phyloP scores from a whole-genome alignment of 1,140 invertebrate genomes.

The Callitettix versicolor region DNA sequence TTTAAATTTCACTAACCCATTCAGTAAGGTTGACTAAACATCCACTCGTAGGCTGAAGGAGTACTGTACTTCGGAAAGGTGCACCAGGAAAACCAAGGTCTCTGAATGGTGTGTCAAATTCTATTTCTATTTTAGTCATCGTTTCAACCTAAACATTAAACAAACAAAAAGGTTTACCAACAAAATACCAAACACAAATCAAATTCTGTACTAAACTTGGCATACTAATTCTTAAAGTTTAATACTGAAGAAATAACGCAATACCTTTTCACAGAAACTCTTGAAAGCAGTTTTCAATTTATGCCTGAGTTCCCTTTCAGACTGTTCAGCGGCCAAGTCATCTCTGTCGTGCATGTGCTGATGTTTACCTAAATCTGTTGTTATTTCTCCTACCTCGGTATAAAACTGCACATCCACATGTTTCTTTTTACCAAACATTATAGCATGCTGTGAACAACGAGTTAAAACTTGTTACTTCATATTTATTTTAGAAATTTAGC shows the following conservation, averaged over 20 bases:
- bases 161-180: no score
- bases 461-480: neutral
- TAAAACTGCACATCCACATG: slow-evolving; percentile 99
- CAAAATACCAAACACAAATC: no score
- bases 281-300: slow-evolving; percentile 97
- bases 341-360: slow-evolving; percentile 99
- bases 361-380: slow-evolving; percentile 97
- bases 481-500: no score
- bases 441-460: slow-evolving; percentile 62
- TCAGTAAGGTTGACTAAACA: slow-evolving; percentile 95
- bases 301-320: slow-evolving; percentile 90
- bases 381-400: slow-evolving; percentile 99
- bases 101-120: slow-evolving; percentile 97
- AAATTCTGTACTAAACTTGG: no score
- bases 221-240: no score
- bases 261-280: slow-evolving; percentile 89
- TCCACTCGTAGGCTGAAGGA: slow-evolving; percentile 92
- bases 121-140: slow-evolving; percentile 93
- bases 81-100: slow-evolving; percentile 96
- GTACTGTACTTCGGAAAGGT: slow-evolving; percentile 91
- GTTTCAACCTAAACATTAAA: slow-evolving; percentile 64
- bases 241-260: no score
- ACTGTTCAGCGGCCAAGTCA: slow-evolving; percentile 96
- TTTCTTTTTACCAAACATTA: slow-evolving; percentile 99
- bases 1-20: slow-evolving; percentile 75